Evolutionary conservation across 1,140 invertebrate genomes (phyloP), one percentile per base, ranked within the genome.

Genomic region (Melitaea cinxia): DNA sequence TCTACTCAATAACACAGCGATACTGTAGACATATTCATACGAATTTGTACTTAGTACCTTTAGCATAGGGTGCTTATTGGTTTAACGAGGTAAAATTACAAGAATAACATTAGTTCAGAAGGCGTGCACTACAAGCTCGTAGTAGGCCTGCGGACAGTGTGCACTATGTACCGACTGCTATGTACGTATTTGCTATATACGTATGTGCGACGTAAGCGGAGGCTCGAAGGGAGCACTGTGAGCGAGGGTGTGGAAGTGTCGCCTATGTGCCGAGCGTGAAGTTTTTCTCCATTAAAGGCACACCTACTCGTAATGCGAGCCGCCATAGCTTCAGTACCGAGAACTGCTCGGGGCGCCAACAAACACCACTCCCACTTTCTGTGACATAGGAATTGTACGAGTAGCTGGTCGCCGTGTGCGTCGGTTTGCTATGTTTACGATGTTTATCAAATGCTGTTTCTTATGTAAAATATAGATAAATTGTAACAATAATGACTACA

Each of bases 1-100:
- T 19, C 42, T 47, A 47, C 19, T 47, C 42, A 47, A 47, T 47
- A 47, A 47, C 42, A 47, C 21, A 10, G 4, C 6, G 21, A 47
- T 47, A 47, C 17, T 19, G 21, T 23, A 10, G 4, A 7, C 2
- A 33, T 6, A 10, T 47, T 47, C 19, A 23, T 10, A n/a, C 19
- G 12, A 21, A 1, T 23, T 21, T 23, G 7, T 5, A 47, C 42
- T 23, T n/a, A 12, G 21, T 12, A 10, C 2, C 42, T 3, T 47
- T 23, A 5, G n/a, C 9, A 47, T 47, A 47, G 19, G n/a, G 19
- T 10, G 1, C 7, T 23, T 1, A 47, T 47, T 47, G 19, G 19
- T 24, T 23, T 17, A 47, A 21, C 12, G 30, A 12, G 4, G 9
- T 23, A 47, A 47, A 47, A 23, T 23, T 23, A 47, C 42, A 21